Evolutionary conservation across 2,113 vertebrate species (phyloP), one percentile per base, ranked within the genome.

Genomic region (Scortum barcoo): DNA sequence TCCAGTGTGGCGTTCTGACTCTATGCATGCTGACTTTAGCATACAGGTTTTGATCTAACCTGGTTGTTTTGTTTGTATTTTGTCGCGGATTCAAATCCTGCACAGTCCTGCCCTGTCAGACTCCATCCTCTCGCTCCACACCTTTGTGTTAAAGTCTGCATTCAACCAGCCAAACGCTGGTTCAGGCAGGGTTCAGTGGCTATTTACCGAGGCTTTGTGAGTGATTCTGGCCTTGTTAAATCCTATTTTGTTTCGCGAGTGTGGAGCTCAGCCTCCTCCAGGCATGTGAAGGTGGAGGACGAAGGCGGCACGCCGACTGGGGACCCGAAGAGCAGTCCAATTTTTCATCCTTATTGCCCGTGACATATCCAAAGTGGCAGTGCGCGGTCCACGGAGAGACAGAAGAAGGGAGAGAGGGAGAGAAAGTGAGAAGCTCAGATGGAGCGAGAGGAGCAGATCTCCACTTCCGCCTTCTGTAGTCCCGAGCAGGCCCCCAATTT

Each of bases 331-430:
- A 92, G 82, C 80, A 76, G 76, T 87, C 90, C 95, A 96, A 96
- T 98, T 97, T 97, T 96, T 99, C 97, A 96, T 96, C 94, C 89
- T 97, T 97, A 97, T 97, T 97, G 91, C 73, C 83, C 86, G 77
- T 97, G 96, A 97, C 94, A 92, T 93, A 95, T 96, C 95, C 94
- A 95, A 97, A 96, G 93, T 96, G 95, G 93, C 91, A 88, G 88
- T 93, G 91, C 50, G 92, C 83, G 19, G 78, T 90, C 78, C 63
- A 3, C 42, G 5, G 82, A 89, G 82, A 88, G 80, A 80, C 63
- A 24, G 69, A 53, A 70, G 30, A 54, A 68, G 68, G 19, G 42
- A 66, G 36, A 78, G 30, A 77, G 68, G 66, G 36, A 53, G 81
- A 8, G 42, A 68, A 80, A 82, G 72, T 71, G 72, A 74, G 78